Conservation (phyloP, 2,797 vertebrate genomes). For the Hirundo rustica region DNA sequence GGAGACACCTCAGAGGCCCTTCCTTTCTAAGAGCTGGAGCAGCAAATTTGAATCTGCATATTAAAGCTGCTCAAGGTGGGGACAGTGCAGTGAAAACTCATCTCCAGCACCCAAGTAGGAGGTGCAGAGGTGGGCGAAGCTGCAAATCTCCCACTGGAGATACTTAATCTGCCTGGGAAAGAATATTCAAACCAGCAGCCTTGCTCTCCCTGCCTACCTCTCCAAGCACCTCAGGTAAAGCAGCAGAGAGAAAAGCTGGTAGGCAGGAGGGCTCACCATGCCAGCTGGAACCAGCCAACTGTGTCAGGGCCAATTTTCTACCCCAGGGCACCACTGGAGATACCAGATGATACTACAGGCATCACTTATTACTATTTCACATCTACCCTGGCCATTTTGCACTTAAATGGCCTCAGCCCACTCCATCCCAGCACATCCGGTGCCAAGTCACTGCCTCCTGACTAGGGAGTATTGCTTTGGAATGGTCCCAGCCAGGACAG, state of each 20-base stretch:
- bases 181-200: neutral
- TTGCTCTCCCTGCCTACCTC: neutral
- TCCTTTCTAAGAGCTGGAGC: neutral
- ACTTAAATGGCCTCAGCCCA: neutral
- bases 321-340: neutral
- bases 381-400: fast-evolving
- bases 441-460: neutral
- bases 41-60: neutral
- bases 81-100: neutral
- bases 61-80: neutral
- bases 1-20: neutral
- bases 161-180: neutral
- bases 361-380: neutral
- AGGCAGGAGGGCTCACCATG: neutral
- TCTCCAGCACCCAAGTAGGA: neutral
- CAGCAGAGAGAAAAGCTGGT: neutral
- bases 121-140: neutral
- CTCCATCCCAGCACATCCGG: neutral
- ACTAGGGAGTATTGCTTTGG: neutral
- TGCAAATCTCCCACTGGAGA: neutral
- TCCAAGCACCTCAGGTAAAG: neutral
- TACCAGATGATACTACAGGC: neutral
- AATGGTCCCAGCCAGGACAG: neutral
- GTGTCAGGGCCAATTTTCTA: neutral
- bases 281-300: constrained; percentile 35